Evolutionary conservation across 2,888 invertebrate species (phyloP).

Genomic region (Sipha maydis): DNA sequence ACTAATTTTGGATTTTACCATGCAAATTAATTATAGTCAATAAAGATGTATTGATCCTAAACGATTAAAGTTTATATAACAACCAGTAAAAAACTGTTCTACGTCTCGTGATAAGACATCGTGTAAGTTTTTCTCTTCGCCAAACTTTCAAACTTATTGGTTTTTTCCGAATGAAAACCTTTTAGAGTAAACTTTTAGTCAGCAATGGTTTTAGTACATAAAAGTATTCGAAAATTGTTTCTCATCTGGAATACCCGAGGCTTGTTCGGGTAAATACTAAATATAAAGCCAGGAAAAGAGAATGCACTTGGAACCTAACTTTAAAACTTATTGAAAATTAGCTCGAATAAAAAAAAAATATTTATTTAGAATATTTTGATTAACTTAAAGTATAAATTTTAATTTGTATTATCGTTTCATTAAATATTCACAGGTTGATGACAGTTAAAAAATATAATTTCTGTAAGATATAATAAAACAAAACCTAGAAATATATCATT

Average conservation of each 20-base stretch:
- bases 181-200: constrained; percentile 48
- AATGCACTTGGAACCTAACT: constrained; percentile 1
- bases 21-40: constrained; percentile 18
- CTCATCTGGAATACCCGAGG: constrained; percentile 30
- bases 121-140: constrained; percentile 40
- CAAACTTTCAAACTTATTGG: constrained; percentile 44
- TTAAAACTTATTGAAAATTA: constrained; percentile 43
- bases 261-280: constrained; percentile 7
- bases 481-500: too few species aligned
- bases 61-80: constrained; percentile 8
- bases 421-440: too few species aligned
- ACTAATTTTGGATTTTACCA: not conserved
- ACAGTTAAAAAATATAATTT: too few species aligned
- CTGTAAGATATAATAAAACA: too few species aligned
- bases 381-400: not conserved
- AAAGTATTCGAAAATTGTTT: constrained; percentile 36
- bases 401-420: too few species aligned
- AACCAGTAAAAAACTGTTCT: constrained; percentile 19
- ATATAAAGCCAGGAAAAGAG: constrained; percentile 18
- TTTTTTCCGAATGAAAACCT: constrained; percentile 24
- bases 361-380: not conserved
- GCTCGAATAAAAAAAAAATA: not conserved
- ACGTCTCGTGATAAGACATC: constrained; percentile 41
- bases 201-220: constrained; percentile 5
- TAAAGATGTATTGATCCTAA: constrained; percentile 4